Conservation (phyloP, 2,888 invertebrate genomes). For the Lordiphosa fenestrarum region DNA sequence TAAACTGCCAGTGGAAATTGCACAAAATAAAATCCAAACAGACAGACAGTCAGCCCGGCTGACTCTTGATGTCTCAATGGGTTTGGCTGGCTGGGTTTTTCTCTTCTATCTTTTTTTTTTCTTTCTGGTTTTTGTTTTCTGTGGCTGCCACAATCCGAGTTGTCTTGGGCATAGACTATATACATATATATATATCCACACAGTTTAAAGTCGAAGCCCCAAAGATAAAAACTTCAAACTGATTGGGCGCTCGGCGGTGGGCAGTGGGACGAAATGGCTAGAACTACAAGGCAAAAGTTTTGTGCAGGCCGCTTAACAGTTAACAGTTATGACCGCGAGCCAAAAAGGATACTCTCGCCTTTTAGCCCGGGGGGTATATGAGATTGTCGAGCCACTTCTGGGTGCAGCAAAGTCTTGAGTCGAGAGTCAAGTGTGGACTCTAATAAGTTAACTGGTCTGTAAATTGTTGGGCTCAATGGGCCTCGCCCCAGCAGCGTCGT, state of each 20-base stretch:
- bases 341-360: slow-evolving; percentile 1
- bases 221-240: slow-evolving; percentile 28
- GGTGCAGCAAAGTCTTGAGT: slow-evolving; percentile 2
- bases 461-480: slow-evolving; percentile 49
- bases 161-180: slow-evolving; percentile 9
- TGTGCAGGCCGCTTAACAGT: slow-evolving; percentile 44
- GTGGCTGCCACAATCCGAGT: slow-evolving; percentile 12
- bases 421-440: slow-evolving; percentile 31
- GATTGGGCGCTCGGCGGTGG: slow-evolving; percentile 1
- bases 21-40: not conserved
- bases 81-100: not conserved
- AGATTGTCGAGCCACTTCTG: slow-evolving; percentile 22
- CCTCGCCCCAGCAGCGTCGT: slow-evolving; percentile 1
- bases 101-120: slow-evolving; percentile 11
- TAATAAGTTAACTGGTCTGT: slow-evolving; percentile 61
- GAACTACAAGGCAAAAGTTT: slow-evolving; percentile 30
- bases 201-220: slow-evolving; percentile 17
- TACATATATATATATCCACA: slow-evolving; percentile 1
- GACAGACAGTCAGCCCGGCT: slow-evolving; percentile 3
- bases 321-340: slow-evolving; percentile 55
- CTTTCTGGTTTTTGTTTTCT: slow-evolving; percentile 23
- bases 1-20: slow-evolving; percentile 4
- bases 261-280: not conserved
- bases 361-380: slow-evolving; percentile 8
- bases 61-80: slow-evolving; percentile 33